These are phyloP conservation scores for Amniataba percoides DNA, from an alignment of 2,797 vertebrate species.

Conservation along the genomic window DNA sequence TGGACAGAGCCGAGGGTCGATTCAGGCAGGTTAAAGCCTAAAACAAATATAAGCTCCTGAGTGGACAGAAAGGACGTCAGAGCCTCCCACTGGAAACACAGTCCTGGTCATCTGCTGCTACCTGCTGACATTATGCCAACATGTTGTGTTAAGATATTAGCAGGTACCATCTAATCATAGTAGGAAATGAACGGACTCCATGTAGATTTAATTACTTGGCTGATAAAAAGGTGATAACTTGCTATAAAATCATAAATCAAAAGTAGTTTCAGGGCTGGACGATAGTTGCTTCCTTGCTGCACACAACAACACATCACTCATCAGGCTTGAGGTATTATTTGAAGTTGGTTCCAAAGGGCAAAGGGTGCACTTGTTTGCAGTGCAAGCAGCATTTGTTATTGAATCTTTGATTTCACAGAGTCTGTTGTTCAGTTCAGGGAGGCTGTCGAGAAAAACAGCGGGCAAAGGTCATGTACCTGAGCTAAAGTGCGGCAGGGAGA, in stretches of 20 bases:
- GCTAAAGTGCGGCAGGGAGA: not conserved
- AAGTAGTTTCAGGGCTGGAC: not conserved
- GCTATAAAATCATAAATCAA: not conserved
- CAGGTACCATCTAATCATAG: not conserved
- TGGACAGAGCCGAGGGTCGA: constrained; percentile 30
- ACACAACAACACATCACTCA: constrained; percentile 15
- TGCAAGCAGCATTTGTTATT: constrained; percentile 37
- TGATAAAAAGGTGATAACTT: not conserved
- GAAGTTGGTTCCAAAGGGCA: constrained; percentile 59
- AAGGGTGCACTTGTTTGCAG: constrained; percentile 56
- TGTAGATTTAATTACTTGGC: not conserved
- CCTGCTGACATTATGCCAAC: constrained; percentile 21
- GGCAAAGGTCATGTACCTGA: constrained; percentile 60
- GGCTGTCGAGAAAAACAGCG: constrained; percentile 51
- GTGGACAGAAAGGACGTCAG: constrained; percentile 43
- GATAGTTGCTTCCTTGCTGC: not conserved
- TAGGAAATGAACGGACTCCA: not conserved
- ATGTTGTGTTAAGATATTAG: not conserved
- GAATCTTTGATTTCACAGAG: constrained; percentile 59
- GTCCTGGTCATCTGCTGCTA: not conserved
- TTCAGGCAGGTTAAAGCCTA: constrained; percentile 29
- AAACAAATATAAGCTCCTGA: constrained; percentile 59
- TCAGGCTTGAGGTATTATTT: not conserved
- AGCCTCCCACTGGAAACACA: constrained; percentile 47
- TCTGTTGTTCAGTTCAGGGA: constrained; percentile 39